Evolutionary conservation across 2,888 invertebrate species (phyloP).

Genomic region (Dasypolia templi): DNA sequence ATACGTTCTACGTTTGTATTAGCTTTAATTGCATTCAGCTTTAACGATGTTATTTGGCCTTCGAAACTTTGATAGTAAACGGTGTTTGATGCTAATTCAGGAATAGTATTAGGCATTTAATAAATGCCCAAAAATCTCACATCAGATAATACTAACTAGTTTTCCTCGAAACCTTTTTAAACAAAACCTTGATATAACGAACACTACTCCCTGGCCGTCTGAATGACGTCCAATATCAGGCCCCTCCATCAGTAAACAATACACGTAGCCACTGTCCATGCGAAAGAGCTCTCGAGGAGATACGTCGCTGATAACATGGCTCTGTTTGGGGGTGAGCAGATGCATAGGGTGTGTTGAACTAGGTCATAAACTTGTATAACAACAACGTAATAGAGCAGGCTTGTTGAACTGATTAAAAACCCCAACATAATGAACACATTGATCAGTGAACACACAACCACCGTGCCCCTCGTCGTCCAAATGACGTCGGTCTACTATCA

Average conservation of each 20-base stretch:
- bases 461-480: background rate
- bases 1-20: background rate
- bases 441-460: background rate
- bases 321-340: background rate
- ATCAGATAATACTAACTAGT: no score
- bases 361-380: no score
- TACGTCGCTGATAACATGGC: slow-evolving; percentile 36
- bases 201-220: background rate
- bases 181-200: background rate
- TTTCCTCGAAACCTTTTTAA: background rate
- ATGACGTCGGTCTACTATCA: slow-evolving; percentile 35
- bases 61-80: background rate
- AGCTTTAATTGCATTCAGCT: background rate
- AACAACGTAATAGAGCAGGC: no score
- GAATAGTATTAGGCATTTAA: background rate
- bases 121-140: no score
- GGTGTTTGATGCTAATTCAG: background rate
- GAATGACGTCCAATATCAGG: slow-evolving; percentile 33
- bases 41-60: background rate
- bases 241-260: slow-evolving; percentile 38
- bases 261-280: slow-evolving; percentile 33
- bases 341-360: no score
- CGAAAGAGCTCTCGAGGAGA: slow-evolving; percentile 29
- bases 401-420: no score
- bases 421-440: background rate